phyloP scores from a whole-genome alignment of 1,140 invertebrate genomes.

The Eriocheir sinensis region DNA sequence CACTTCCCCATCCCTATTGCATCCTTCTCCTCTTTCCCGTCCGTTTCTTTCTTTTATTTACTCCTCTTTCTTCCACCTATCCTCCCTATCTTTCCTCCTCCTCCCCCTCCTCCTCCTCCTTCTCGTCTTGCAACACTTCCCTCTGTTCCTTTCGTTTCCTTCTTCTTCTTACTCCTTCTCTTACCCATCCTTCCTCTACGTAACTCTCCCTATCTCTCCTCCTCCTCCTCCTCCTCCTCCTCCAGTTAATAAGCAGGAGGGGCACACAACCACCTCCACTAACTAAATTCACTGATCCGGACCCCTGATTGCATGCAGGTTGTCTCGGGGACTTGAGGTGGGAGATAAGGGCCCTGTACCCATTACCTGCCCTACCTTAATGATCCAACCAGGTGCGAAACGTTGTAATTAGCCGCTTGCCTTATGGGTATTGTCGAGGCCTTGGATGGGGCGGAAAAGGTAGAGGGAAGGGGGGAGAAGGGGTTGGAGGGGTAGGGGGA shows the following conservation, averaged over 20 bases:
- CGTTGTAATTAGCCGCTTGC: too few relatives aligned
- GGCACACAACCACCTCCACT: not conserved
- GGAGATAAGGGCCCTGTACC: too few relatives aligned
- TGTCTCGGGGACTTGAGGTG: too few relatives aligned
- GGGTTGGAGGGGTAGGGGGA: not conserved
- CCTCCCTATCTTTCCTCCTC: not conserved
- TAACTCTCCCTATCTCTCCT: not conserved
- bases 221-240: not conserved
- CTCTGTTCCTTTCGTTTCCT: not conserved
- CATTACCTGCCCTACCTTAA: too few relatives aligned
- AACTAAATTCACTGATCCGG: conserved; percentile 8
- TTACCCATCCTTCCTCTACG: not conserved
- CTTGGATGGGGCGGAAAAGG: too few relatives aligned
- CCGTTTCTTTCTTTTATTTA: not conserved
- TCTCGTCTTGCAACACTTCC: not conserved
- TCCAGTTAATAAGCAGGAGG: not conserved
- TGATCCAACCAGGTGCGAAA: too few relatives aligned
- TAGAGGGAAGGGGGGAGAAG: not conserved
- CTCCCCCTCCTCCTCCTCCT: not conserved
- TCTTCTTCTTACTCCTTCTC: conserved; percentile 7
- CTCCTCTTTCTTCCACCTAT: not conserved
- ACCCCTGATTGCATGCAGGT: too few relatives aligned
- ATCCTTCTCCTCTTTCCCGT: not conserved
- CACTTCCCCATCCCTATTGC: too few relatives aligned
- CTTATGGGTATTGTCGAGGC: too few relatives aligned